phyloP scores from a whole-genome alignment of 2,797 vertebrate species.

The Adrianichthys oophorus region DNA sequence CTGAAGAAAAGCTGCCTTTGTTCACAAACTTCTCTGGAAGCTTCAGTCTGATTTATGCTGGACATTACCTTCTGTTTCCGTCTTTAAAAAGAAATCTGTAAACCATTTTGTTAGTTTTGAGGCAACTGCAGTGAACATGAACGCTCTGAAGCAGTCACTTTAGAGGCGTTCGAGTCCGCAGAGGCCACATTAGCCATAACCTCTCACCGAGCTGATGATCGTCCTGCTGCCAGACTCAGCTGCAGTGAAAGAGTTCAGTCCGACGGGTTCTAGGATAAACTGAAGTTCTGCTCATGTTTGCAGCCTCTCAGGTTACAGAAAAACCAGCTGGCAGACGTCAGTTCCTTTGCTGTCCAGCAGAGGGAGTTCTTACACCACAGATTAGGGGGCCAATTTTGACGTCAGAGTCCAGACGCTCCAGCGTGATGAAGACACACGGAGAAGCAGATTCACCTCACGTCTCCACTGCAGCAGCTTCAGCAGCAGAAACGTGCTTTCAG shows the following conservation, averaged over 20 bases:
- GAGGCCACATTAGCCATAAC: not conserved
- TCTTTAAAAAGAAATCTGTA: not conserved
- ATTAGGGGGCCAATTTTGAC: conserved; percentile 1
- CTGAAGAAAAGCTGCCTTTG: too few species aligned
- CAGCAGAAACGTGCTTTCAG: too few species aligned
- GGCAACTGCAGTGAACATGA: not conserved
- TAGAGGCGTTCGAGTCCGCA: not conserved
- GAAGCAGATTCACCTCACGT: conserved; percentile 55
- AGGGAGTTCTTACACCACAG: conserved; percentile 31
- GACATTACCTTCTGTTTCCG: too few species aligned
- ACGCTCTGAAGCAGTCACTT: conserved; percentile 5
- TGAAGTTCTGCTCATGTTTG: too few species aligned
- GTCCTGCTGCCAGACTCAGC: not conserved
- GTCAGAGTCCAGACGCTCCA: conserved; percentile 1
- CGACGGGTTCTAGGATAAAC: not conserved
- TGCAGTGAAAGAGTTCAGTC: not conserved
- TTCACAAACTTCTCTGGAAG: too few species aligned
- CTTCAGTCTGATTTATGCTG: too few species aligned
- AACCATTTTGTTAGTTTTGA: not conserved
- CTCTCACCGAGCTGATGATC: conserved; percentile 1
- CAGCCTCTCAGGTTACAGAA: too few species aligned
- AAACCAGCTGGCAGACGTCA: not conserved
- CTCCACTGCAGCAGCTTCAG: conserved; percentile 33
- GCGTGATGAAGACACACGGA: conserved; percentile 29
- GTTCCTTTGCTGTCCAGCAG: conserved; percentile 24